Conservation (phyloP, 2,113 vertebrate genomes). For the Numenius arquata region DNA sequence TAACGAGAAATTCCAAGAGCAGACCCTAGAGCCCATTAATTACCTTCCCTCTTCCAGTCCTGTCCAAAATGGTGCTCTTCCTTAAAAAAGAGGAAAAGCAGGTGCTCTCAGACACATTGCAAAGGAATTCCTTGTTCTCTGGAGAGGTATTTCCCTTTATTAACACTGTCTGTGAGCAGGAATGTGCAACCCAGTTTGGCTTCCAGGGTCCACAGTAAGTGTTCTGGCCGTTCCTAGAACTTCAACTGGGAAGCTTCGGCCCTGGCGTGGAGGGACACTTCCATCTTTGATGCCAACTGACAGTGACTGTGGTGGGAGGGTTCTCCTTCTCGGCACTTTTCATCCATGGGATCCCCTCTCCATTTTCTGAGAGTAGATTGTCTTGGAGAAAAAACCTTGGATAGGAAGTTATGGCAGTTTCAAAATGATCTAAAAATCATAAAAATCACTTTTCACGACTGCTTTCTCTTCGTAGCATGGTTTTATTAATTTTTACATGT, state of each 20-base stretch:
- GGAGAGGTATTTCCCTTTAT: background rate
- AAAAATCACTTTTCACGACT: background rate
- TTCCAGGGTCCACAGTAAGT: background rate
- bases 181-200: background rate
- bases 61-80: background rate
- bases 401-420: background rate
- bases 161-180: background rate
- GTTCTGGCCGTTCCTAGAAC: background rate
- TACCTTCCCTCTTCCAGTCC: too few relatives aligned
- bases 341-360: background rate
- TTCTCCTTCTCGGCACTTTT: background rate
- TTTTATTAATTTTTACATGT: background rate
- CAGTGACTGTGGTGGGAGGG: background rate
- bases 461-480: too few relatives aligned
- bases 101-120: background rate
- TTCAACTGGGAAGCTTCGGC: background rate
- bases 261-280: background rate
- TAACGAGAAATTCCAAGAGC: background rate
- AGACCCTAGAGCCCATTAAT: background rate
- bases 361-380: background rate
- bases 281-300: fast-evolving
- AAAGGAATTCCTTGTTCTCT: background rate
- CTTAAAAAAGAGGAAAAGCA: background rate
- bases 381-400: background rate
- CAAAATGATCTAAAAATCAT: background rate